Evolutionary conservation across 2,113 vertebrate species (phyloP).

Genomic region (Chelonoidis abingdonii): DNA sequence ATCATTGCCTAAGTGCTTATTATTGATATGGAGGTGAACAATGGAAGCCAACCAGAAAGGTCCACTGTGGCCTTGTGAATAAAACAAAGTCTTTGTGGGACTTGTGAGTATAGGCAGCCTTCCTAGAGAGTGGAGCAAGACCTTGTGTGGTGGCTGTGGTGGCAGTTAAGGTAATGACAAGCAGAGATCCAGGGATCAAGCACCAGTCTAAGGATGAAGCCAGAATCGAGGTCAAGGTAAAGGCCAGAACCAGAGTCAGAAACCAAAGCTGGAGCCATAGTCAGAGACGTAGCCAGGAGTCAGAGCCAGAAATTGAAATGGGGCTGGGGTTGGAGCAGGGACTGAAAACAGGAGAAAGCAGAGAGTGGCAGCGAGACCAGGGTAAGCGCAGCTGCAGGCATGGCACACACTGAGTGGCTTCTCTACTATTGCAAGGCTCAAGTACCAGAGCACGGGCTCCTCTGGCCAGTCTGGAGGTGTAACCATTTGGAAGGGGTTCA

Average conservation of each 20-base stretch:
- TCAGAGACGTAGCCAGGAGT: neutral
- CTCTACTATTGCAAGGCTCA: neutral
- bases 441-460: neutral
- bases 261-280: neutral
- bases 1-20: conserved; percentile 37
- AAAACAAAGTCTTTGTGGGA: neutral
- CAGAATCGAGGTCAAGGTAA: neutral
- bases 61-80: conserved; percentile 11
- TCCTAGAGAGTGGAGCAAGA: neutral
- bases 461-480: neutral
- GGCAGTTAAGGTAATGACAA: neutral
- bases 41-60: neutral
- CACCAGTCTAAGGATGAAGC: neutral
- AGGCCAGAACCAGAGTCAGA: neutral
- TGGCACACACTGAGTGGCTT: neutral
- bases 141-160: too few species aligned
- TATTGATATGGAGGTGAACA: conserved; percentile 37
- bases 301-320: too few species aligned
- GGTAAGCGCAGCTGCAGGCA: neutral
- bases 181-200: neutral
- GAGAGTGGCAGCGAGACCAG: neutral
- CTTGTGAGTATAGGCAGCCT: neutral
- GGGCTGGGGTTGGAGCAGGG: too few species aligned
- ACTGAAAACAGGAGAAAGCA: neutral
- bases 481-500: neutral